These are phyloP conservation scores for Orchesellides sinensis DNA, from an alignment of 2,888 invertebrate genomes.

Conservation along the genomic window DNA sequence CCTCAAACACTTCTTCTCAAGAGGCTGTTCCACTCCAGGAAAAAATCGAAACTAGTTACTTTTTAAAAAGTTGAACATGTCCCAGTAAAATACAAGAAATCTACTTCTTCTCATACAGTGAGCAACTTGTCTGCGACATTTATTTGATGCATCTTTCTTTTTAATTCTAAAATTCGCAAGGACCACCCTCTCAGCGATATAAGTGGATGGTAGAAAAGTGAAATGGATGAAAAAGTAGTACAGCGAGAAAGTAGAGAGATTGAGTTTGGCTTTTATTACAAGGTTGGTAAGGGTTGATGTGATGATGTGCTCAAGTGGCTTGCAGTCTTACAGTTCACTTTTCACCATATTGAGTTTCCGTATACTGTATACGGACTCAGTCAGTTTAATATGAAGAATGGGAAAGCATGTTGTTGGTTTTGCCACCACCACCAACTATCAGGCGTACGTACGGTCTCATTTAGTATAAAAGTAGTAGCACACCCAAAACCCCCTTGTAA, in stretches of 20 bases:
- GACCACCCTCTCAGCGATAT: background rate
- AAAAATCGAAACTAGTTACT: too few species aligned
- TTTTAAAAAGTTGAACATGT: too few species aligned
- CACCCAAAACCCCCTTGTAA: background rate
- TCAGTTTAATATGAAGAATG: too few species aligned
- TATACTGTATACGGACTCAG: background rate
- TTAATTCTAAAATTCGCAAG: background rate
- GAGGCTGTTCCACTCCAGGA: too few species aligned
- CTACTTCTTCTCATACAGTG: too few species aligned
- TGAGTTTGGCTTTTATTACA: background rate
- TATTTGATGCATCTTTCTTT: background rate
- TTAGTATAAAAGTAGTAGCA: background rate
- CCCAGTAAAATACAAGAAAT: too few species aligned
- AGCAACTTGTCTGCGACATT: too few species aligned
- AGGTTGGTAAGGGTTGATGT: background rate
- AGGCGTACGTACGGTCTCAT: background rate
- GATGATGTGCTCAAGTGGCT: conserved; percentile 36
- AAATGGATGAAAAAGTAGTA: too few species aligned
- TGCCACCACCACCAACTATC: too few species aligned
- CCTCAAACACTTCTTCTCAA: too few species aligned
- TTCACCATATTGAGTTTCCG: background rate
- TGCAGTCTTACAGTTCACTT: background rate
- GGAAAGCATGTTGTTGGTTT: too few species aligned
- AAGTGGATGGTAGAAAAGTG: background rate
- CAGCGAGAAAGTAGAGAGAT: background rate